Base-by-base conservation (phyloP, 2,797 vertebrate genomes). In the Nasua narica region DNA sequence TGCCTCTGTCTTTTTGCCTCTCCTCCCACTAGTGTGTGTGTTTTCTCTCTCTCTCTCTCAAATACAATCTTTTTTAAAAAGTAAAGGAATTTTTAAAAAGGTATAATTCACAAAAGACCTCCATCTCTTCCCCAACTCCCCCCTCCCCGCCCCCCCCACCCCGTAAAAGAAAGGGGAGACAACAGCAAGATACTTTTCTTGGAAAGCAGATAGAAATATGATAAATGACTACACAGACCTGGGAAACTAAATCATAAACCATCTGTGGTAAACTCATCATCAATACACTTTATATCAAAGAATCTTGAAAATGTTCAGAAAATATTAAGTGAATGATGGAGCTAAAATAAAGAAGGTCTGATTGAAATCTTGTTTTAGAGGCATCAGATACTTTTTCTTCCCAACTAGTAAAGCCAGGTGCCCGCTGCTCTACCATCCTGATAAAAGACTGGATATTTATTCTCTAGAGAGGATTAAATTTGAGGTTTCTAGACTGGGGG, bases 151-250 rank as follows among this genome's bases (percentile, higher is more conserved):
- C 48, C 48, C 48, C 48, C 48, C 2, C 48, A 50, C n/a, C n/a
- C n/a, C n/a, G 9, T 0, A 35, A 85, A 54, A 69, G 54, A 74
- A 69, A 32, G 9, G 25, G 83, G 60, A 83, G 29, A 83, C 18
- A 62, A 62, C 11, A 91, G 18, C 29, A 94, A 91, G 14, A 62
- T 37, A 82, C 87, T 94, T 90, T 96, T 86, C 89, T 90, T 92
- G 37, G 46, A 91, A 95, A 85, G 46, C 35, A 93, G 29, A 78
- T 8, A 4, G 29, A 93, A 81, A 7, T 48, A n/a, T 52, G 29
- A 60, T 70, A 90, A 95, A 76, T 67, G 48, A 89, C 67, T 93
- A 81, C 32, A 9, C 10, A 91, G 74, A 60, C 32, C n/a, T 16
- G 84, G n/a, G 43, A 95, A 56, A 86, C 12, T 35, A 40, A 88